Evolutionary conservation across 2,888 invertebrate genomes (phyloP).

Genomic region (Podotricha telesiphe): DNA sequence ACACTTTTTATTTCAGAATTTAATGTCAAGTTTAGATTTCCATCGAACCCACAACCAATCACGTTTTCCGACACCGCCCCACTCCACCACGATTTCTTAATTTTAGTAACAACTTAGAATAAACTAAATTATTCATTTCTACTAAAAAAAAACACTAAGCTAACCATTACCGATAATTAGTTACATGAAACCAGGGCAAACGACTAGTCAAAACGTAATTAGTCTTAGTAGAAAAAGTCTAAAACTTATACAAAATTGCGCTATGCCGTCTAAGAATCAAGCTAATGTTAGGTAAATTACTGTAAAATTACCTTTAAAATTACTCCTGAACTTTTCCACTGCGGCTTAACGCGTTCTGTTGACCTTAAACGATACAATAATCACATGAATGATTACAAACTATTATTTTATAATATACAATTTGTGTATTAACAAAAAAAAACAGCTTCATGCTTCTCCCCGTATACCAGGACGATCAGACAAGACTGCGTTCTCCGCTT

Average conservation of each 20-base stretch:
- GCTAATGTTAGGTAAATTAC: conserved; percentile 31
- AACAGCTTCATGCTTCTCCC: no score
- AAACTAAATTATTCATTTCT: not conserved
- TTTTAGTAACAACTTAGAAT: not conserved
- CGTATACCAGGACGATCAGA: no score
- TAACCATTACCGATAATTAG: not conserved
- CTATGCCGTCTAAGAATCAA: conserved; percentile 18
- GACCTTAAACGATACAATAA: conserved; percentile 32
- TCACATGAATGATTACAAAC: conserved; percentile 3
- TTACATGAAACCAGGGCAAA: not conserved
- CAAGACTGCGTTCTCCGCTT: no score
- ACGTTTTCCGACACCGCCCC: no score
- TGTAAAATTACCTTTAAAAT: conserved; percentile 33
- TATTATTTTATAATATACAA: not conserved
- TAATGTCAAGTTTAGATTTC: no score
- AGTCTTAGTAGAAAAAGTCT: conserved; percentile 13
- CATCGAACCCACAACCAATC: no score
- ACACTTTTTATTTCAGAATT: no score
- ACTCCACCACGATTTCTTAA: no score
- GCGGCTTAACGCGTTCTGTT: conserved; percentile 32
- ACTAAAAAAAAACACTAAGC: not conserved
- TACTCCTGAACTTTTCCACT: conserved; percentile 28
- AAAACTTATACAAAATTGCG: conserved; percentile 15
- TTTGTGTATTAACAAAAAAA: no score
- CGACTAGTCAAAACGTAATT: not conserved